phyloP scores from a whole-genome alignment of 2,797 vertebrate genomes.

The Peromyscus melanophrys region DNA sequence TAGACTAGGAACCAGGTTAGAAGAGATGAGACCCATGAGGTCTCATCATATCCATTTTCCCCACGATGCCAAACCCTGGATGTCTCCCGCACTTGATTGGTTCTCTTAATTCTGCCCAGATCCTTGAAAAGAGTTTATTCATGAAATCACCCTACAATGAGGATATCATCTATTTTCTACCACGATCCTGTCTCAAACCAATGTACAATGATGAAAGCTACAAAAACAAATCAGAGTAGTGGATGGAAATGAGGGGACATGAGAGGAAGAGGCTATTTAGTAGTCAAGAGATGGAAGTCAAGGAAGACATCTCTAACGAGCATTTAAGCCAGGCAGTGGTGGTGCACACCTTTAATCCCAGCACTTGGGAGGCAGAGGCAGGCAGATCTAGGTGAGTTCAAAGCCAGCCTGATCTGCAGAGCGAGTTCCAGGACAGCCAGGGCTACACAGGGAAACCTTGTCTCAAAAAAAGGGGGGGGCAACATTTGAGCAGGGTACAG shows the following conservation, averaged over 20 bases:
- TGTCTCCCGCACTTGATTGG: background rate
- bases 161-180: slow-evolving; percentile 62
- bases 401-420: background rate
- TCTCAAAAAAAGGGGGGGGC: background rate
- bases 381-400: background rate
- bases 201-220: background rate
- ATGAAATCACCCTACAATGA: slow-evolving; percentile 28
- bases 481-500: background rate
- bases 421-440: background rate
- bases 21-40: background rate
- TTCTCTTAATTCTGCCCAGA: slow-evolving; percentile 61
- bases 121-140: slow-evolving; percentile 55
- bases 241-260: background rate
- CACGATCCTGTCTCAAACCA: slow-evolving; percentile 32
- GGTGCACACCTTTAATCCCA: background rate
- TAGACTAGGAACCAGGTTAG: background rate
- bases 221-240: background rate
- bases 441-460: background rate
- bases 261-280: background rate
- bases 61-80: background rate
- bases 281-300: background rate
- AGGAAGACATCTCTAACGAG: background rate
- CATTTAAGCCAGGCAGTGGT: no score
- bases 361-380: background rate
- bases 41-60: background rate